Percentiles rank a stretch among this genome's conserved stretches.
Conservation (phyloP, 2,888 invertebrate species). For the Mantis religiosa region DNA sequence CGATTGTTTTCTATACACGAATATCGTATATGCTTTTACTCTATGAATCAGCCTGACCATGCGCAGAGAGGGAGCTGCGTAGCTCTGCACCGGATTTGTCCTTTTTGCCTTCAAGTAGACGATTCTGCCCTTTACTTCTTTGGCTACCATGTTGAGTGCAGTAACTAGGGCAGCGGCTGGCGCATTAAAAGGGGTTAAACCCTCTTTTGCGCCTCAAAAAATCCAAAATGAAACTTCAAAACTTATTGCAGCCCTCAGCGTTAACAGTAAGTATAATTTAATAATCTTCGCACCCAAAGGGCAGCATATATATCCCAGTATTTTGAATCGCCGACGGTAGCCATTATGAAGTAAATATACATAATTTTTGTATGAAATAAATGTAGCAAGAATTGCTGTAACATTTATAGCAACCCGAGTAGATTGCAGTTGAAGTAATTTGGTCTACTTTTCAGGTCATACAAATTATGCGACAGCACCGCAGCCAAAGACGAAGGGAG, state of each 20-base stretch:
- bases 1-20: no score
- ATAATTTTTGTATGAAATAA: background rate
- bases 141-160: slow-evolving; percentile 56
- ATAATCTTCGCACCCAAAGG: background rate
- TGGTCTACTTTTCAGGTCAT: slow-evolving; percentile 34
- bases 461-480: slow-evolving; percentile 42
- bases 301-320: background rate
- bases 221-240: slow-evolving; percentile 50
- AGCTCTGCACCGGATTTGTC: background rate
- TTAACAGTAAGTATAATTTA: slow-evolving; percentile 49
- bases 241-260: slow-evolving; percentile 48
- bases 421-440: background rate
- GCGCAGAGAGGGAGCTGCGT: background rate
- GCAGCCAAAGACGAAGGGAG: slow-evolving; percentile 42
- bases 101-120: background rate
- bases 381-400: no score
- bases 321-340: background rate
- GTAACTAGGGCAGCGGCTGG: slow-evolving; percentile 54
- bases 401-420: no score
- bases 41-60: background rate
- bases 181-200: slow-evolving; percentile 54
- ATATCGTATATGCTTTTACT: background rate
- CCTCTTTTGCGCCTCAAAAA: slow-evolving; percentile 44
- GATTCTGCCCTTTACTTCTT: slow-evolving; percentile 38
- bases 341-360: background rate